Base-by-base conservation (phyloP, 2,113 vertebrate species). In the Megalops atlanticus region DNA sequence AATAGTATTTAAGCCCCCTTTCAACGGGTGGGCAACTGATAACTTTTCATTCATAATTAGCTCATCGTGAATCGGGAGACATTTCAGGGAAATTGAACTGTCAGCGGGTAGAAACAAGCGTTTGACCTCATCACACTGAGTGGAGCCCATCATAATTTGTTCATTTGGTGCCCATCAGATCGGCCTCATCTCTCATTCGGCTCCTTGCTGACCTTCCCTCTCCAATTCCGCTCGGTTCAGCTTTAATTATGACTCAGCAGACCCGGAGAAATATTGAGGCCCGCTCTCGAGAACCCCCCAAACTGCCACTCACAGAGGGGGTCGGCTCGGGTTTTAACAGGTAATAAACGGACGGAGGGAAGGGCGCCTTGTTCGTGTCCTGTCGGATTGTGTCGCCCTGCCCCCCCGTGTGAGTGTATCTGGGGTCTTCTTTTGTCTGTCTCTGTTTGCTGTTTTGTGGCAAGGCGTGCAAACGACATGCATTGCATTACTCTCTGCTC, bases 41-140 rank as follows among this genome's bases (percentile, higher is more conserved):
- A 96, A 97, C 95, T 96, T 96, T 97, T 97, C 95, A 96, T 95
- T 97, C 95, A 96, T 96, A 96, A 96, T 96, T 97, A 97, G 95
- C 94, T 96, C 93, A 95, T 95, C 95, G 94, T 94, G 95, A 97
- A 96, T 94, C 93, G 89, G 94, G 95, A 96, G 95, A 96, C 95
- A 94, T 96, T 96, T 95, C 95, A 94, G 96, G 96, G 96, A 97
- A 97, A 97, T 97, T 97, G 95, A 96, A 97, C 96, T 97, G 96
- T 97, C 96, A 97, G 95, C 93, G 94, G 94, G 94, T 96, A 95
- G 95, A 96, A 95, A 95, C 95, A 95, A 95, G 95, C 95, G 93
- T 96, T 96, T 97, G 96, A 96, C 96, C 95, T 96, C 95, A 96
- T 96, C 95, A 95, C 95, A 94, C 94, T 95, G 95, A 97, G 95